Evolutionary conservation across 2,797 vertebrate genomes (phyloP).

Genomic region (Pantherophis alleghaniensis): DNA sequence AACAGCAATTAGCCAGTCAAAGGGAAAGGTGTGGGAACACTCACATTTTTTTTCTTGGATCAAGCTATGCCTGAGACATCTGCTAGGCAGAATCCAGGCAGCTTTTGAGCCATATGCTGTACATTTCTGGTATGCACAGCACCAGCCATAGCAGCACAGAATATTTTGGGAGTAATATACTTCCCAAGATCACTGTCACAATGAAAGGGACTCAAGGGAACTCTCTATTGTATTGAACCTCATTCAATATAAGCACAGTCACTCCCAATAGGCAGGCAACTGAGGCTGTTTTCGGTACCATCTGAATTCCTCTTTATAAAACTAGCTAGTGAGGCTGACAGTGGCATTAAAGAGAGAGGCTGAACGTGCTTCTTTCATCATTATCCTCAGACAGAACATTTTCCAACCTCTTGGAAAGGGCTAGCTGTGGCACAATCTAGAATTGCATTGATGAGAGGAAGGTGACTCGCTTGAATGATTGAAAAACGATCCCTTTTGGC

Average conservation of each 20-base stretch:
- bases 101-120: conserved; percentile 69
- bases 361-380: conserved; percentile 14
- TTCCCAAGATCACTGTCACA: conserved; percentile 35
- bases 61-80: conserved; percentile 69
- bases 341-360: conserved; percentile 23
- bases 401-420: neutral
- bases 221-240: conserved; percentile 51
- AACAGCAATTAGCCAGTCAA: conserved; percentile 65
- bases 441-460: neutral
- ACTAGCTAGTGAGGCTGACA: conserved; percentile 32
- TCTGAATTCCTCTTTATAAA: conserved; percentile 30
- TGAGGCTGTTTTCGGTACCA: conserved; percentile 31
- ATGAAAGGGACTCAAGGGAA: conserved; percentile 54
- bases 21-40: conserved; percentile 16
- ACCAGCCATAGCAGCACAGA: conserved; percentile 56
- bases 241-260: conserved; percentile 50
- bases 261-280: conserved; percentile 52
- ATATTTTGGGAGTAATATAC: conserved; percentile 69
- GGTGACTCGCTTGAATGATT: neutral
- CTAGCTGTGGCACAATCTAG: neutral
- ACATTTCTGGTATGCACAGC: conserved; percentile 65
- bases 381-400: neutral
- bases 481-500: neutral
- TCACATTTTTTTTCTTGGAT: conserved; percentile 49
- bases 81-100: conserved; percentile 67